phyloP scores from a whole-genome alignment of 2,113 vertebrate genomes.

The Phocoena sinus region DNA sequence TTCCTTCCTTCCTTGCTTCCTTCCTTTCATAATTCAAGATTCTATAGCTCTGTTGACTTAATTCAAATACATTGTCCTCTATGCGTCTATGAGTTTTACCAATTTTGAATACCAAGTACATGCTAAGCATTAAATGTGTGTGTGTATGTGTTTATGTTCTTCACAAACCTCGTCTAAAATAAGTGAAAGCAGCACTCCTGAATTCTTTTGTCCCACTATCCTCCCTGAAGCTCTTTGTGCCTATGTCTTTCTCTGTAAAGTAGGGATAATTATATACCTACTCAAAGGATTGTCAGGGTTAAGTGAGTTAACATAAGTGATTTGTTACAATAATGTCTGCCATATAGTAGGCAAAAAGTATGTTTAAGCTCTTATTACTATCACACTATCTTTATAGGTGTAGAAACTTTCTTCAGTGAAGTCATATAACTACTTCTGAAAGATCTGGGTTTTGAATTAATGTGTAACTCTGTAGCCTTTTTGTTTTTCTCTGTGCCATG shows the following conservation, averaged over 20 bases:
- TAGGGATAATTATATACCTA: neutral
- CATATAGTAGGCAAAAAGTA: neutral
- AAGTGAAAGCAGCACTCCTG: neutral
- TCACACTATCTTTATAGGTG: neutral
- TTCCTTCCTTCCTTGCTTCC: neutral
- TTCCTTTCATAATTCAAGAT: neutral
- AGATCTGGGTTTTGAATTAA: neutral
- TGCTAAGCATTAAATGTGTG: neutral
- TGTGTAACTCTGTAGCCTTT: neutral
- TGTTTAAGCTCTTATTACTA: neutral
- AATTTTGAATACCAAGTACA: neutral
- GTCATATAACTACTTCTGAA: neutral
- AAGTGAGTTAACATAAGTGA: neutral
- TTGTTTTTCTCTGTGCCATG: neutral
- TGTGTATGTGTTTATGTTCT: neutral
- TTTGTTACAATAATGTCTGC: neutral
- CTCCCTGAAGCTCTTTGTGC: neutral
- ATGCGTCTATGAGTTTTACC: neutral
- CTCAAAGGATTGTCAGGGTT: neutral
- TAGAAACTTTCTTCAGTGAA: neutral
- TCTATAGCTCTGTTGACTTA: neutral
- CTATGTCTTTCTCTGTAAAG: neutral
- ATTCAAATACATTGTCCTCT: neutral
- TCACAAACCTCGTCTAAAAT: neutral
- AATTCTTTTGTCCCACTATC: neutral